Evolutionary conservation across 2,888 invertebrate genomes (phyloP).

Genomic region (Stenichneumon culpator): DNA sequence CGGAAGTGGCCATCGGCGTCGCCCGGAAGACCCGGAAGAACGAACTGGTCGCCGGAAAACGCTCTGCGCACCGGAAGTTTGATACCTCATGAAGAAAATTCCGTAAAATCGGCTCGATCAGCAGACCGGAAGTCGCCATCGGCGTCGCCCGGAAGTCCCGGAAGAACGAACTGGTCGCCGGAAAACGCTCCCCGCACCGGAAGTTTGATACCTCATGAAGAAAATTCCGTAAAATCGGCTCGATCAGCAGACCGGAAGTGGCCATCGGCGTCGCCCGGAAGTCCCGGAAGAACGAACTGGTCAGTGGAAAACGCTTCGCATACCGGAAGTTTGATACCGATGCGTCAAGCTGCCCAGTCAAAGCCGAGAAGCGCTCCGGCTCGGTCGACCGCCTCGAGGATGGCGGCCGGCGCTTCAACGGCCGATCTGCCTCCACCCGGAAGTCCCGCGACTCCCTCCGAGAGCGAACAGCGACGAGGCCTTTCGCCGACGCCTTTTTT

Average conservation of each 20-base stretch:
- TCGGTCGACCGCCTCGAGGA: slow-evolving; percentile 36
- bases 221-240: slow-evolving; percentile 2
- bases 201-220: slow-evolving; percentile 32
- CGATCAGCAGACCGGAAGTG: background rate
- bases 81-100: slow-evolving; percentile 25
- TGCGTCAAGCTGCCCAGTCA: slow-evolving; percentile 10
- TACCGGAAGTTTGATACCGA: slow-evolving; percentile 32
- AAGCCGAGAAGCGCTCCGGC: slow-evolving; percentile 27
- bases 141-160: background rate
- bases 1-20: background rate
- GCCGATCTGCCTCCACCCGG: slow-evolving; percentile 21
- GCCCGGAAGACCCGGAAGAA: slow-evolving; percentile 7
- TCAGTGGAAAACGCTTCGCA: background rate
- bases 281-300: background rate
- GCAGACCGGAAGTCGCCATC: background rate
- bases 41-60: background rate
- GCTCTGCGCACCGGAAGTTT: background rate
- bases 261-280: background rate
- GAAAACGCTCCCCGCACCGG: background rate
- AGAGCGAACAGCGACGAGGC: slow-evolving; percentile 23
- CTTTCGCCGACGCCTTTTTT: slow-evolving; percentile 18
- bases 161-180: background rate
- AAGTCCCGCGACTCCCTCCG: slow-evolving; percentile 20
- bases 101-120: background rate
- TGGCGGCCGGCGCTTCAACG: slow-evolving; percentile 12